Conservation (phyloP, 2,113 vertebrate species). For the Psittacara wagleri region DNA sequence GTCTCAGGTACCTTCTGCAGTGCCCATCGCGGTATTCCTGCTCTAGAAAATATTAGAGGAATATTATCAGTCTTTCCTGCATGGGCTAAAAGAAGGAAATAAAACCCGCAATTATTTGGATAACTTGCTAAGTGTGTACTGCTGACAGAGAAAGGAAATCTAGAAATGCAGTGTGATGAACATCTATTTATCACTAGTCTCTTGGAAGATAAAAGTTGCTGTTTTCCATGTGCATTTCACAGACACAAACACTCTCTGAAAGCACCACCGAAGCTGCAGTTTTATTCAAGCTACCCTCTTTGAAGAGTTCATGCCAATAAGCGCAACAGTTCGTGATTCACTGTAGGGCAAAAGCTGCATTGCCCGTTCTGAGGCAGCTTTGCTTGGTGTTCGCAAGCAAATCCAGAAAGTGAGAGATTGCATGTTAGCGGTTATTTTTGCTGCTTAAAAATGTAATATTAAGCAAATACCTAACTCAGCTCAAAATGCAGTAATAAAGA, state of each 20-base stretch:
- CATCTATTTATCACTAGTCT: fast-evolving
- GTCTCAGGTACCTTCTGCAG: not conserved
- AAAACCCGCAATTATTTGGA: not conserved
- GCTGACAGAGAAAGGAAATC: fast-evolving
- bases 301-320: not conserved
- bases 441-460: not conserved
- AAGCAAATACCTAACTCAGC: not conserved
- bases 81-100: not conserved
- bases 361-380: not conserved
- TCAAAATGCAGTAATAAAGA: not conserved
- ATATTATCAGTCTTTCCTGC: not conserved
- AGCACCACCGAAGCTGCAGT: not conserved
- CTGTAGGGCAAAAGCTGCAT: fast-evolving
- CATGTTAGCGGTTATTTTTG: not conserved
- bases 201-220: not conserved
- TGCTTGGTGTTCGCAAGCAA: not conserved
- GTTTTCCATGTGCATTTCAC: fast-evolving
- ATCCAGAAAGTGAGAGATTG: not conserved
- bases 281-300: not conserved
- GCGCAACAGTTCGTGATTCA: fast-evolving
- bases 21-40: not conserved
- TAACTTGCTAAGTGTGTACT: fast-evolving
- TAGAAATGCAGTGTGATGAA: not conserved
- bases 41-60: not conserved
- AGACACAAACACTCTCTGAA: fast-evolving